Evolutionary conservation across 1,140 invertebrate genomes (phyloP), one percentile per base, ranked within the genome.

Genomic region (Leguminivora glycinivorella): DNA sequence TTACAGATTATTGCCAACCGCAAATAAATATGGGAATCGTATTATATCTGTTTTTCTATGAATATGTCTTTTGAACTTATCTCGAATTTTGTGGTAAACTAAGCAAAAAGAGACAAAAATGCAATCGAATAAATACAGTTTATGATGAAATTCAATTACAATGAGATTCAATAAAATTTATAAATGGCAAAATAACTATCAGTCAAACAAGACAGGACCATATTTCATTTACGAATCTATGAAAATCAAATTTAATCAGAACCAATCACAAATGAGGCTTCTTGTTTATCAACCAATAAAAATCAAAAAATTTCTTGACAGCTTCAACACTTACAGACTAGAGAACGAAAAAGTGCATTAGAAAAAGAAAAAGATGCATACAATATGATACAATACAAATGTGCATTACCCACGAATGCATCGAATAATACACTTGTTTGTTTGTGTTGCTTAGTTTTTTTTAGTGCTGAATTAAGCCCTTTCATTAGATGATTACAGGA

Each of bases 381-480:
- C 43, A 52, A 52, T 52, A 52, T 9, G 31, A 34, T 22, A 52
- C 40, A 43, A 43, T 26, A 60, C 56, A 63, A 31, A 60, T 26
- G 22, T 63, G 58, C 58, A 63, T 63, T 63, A 17, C 58, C 26
- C 26, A 63, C 26, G 58, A 63, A 63, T 63, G 58, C 29, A 63
- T 63, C 26, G 58, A 29, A 63, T 26, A 29, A 63, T 63, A 63
- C 58, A 34, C n/a, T 63, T 63, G 58, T 63, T 63, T 63, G 58
- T 63, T 63, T 63, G 58, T 14, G 14, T 63, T 63, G 34, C 31
- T 63, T 34, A 17, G 26, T 63, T 63, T 63, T 63, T 10, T 63
- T 63, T 63, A 31, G 14, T 63, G 25, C n/a, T 19, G 6, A 31
- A 29, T 63, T 63, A 6, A 63, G 24, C 31, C 31, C n/a, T 63